A percentile compares a stretch with the other conserved stretches of the same genome.
Evolutionary conservation across 1,140 invertebrate genomes (phyloP).

Genomic region (Lysiphlebus fabarum): DNA sequence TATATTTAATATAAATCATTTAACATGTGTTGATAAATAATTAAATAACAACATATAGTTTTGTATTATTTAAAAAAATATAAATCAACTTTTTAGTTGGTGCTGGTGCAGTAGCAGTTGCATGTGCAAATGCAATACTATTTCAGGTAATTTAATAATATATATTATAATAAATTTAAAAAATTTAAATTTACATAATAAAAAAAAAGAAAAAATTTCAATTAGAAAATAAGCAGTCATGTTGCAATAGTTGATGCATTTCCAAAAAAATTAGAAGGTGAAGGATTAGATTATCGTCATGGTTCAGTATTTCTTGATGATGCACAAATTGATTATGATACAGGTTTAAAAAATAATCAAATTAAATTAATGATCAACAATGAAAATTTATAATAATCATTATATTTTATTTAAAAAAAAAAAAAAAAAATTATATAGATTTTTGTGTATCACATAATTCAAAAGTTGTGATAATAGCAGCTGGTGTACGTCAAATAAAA

Average conservation of each 20-base stretch:
- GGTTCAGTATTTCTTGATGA: constrained; percentile 57
- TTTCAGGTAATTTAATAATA: constrained; percentile 52
- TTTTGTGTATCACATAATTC: constrained; percentile 60
- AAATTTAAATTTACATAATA: not conserved
- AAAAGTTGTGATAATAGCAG: constrained; percentile 60
- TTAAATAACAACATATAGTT: too few relatives aligned
- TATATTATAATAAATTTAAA: not conserved
- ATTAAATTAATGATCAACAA: too few relatives aligned
- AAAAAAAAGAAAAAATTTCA: not conserved
- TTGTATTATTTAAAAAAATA: too few relatives aligned
- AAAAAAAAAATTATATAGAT: constrained; percentile 44
- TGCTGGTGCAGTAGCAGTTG: constrained; percentile 63
- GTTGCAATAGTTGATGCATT: constrained; percentile 61
- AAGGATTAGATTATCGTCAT: constrained; percentile 59
- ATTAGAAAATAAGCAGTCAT: constrained; percentile 56
- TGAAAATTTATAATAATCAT: not conserved
- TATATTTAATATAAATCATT: too few relatives aligned
- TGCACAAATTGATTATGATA: constrained; percentile 54
- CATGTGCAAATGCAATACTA: constrained; percentile 59
- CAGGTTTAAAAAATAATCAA: too few relatives aligned
- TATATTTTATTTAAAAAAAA: not conserved
- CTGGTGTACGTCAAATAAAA: constrained; percentile 59
- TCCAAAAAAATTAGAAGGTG: constrained; percentile 61
- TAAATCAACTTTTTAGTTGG: constrained; percentile 46
- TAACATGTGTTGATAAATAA: too few relatives aligned